Evolutionary conservation across 1,140 invertebrate species (phyloP).

Genomic region (Hylaeus anthracinus): DNA sequence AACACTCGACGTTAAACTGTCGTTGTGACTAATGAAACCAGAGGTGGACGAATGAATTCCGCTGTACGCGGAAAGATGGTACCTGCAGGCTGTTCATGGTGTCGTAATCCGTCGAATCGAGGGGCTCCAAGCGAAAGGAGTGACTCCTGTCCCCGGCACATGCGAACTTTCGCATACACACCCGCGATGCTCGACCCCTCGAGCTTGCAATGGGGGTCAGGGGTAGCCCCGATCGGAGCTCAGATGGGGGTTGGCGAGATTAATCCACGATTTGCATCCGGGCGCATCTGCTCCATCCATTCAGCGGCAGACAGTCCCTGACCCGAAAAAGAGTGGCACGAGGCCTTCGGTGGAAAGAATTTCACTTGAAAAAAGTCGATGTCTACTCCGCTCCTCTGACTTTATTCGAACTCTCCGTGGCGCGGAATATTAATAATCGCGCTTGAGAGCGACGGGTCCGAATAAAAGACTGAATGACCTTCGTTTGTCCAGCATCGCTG

Average conservation of each 20-base stretch:
- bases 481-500: too few species aligned
- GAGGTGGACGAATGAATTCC: neutral
- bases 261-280: constrained; percentile 78
- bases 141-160: constrained; percentile 70
- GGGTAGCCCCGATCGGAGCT: constrained; percentile 43
- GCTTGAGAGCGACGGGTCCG: too few species aligned
- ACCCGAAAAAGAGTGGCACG: constrained; percentile 63
- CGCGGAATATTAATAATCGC: neutral
- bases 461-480: neutral
- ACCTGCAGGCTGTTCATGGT: constrained; percentile 37
- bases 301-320: constrained; percentile 65
- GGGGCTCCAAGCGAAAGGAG: constrained; percentile 59
- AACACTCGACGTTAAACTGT: constrained; percentile 37
- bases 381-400: neutral
- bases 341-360: constrained; percentile 54
- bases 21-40: neutral
- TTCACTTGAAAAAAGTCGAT: constrained; percentile 8
- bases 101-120: constrained; percentile 64
- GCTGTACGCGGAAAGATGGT: constrained; percentile 12
- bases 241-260: constrained; percentile 69
- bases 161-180: constrained; percentile 63
- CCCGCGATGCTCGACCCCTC: constrained; percentile 33
- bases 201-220: constrained; percentile 58
- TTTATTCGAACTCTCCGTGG: neutral
- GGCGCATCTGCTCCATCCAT: constrained; percentile 72